phyloP scores from a whole-genome alignment of 1,140 invertebrate genomes.

The Maniola jurtina region DNA sequence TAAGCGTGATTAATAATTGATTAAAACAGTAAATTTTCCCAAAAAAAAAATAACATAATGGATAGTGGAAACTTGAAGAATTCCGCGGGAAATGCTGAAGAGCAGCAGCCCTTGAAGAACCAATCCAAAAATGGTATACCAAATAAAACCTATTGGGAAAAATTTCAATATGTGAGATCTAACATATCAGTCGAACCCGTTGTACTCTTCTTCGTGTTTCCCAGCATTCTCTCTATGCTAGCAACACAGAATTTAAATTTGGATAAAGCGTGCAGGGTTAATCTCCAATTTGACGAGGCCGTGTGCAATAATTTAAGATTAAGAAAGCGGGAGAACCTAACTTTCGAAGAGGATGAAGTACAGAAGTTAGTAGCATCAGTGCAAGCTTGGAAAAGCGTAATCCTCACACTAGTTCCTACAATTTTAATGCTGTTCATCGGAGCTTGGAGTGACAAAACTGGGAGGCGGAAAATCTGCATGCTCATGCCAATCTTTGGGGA shows the following conservation, averaged over 20 bases:
- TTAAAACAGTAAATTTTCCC: neutral
- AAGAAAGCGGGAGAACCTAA: conserved; percentile 54
- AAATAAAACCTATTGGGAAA: conserved; percentile 49
- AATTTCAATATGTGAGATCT: conserved; percentile 58
- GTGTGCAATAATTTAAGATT: conserved; percentile 56
- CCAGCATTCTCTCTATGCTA: conserved; percentile 59
- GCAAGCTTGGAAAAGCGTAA: conserved; percentile 77
- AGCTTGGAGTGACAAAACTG: conserved; percentile 84
- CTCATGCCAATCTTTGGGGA: conserved; percentile 89
- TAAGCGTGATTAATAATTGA: neutral
- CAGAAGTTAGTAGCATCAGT: conserved; percentile 82
- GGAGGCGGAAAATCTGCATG: conserved; percentile 90
- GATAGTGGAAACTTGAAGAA: conserved; percentile 10
- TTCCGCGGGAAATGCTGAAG: conserved; percentile 38
- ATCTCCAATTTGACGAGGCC: conserved; percentile 52
- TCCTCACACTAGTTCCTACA: conserved; percentile 78
- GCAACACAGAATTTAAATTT: conserved; percentile 70
- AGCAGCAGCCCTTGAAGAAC: conserved; percentile 51
- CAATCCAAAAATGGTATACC: conserved; percentile 44
- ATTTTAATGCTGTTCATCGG: conserved; percentile 81
- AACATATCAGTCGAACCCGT: conserved; percentile 70
- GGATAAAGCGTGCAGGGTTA: conserved; percentile 67
- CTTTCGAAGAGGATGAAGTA: conserved; percentile 59
- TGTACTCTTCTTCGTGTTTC: conserved; percentile 61
- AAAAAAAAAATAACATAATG: conserved; percentile 18